A percentile compares a stretch with the other conserved stretches of the same genome.
These are phyloP conservation scores for Panagrolaimus sp. DNA, from an alignment of 1,140 invertebrate species.

Conservation along the genomic window DNA sequence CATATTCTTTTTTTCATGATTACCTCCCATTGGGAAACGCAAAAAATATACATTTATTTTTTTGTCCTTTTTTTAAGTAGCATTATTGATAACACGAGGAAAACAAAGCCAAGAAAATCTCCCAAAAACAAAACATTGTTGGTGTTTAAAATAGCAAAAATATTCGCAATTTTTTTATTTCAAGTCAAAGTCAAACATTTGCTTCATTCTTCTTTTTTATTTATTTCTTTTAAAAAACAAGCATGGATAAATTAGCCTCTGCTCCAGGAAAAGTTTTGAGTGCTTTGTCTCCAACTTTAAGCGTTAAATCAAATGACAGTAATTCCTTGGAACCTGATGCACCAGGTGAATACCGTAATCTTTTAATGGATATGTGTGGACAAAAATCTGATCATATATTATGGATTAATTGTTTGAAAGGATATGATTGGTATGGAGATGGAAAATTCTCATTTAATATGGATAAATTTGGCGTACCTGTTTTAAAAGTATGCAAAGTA, in stretches of 20 bases:
- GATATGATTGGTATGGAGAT: slow-evolving; percentile 21
- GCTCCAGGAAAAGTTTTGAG: slow-evolving; percentile 3
- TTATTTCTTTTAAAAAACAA: background rate
- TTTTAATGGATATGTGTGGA: slow-evolving; percentile 16
- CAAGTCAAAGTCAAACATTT: no score
- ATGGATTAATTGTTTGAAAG: slow-evolving; percentile 25
- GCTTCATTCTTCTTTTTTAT: no score
- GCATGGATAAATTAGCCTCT: background rate
- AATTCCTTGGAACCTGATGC: slow-evolving; percentile 6
- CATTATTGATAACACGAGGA: no score
- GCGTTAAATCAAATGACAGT: background rate
- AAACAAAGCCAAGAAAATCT: no score
- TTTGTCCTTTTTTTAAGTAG: no score
- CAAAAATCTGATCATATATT: slow-evolving; percentile 21
- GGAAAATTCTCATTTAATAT: slow-evolving; percentile 15
- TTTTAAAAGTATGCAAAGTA: slow-evolving; percentile 14
- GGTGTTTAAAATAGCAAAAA: no score
- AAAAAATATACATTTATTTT: no score
- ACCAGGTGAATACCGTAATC: slow-evolving; percentile 21
- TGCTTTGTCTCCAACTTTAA: background rate
- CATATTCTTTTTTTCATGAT: no score
- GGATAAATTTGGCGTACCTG: slow-evolving; percentile 23
- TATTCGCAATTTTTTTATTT: no score
- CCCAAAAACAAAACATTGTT: no score
- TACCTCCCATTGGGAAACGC: no score